Evolutionary conservation across 64 coral and sea anemone genomes (phyloP).

Genomic region (Montipora cactus): DNA sequence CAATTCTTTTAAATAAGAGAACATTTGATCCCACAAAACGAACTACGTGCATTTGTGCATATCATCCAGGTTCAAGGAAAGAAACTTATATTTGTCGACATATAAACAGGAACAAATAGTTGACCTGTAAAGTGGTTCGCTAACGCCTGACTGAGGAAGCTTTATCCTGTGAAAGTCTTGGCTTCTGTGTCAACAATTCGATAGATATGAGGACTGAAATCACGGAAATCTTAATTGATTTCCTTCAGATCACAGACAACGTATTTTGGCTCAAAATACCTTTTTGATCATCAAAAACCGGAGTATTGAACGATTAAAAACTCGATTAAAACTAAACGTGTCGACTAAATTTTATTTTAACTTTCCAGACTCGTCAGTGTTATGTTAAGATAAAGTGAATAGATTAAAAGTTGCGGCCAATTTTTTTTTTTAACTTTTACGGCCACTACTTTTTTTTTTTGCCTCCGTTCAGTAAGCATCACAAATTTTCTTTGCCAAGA

Average conservation of each 20-base stretch:
- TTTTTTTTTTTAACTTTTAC: no score
- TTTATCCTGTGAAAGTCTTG: background rate
- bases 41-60: background rate
- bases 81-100: background rate
- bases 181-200: constrained; percentile 13
- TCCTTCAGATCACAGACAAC: constrained; percentile 7
- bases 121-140: background rate
- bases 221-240: constrained; percentile 31
- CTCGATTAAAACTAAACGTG: constrained; percentile 42
- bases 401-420: no score
- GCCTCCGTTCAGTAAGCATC: no score
- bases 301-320: constrained; percentile 41
- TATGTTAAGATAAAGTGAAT: background rate
- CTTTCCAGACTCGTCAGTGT: background rate
- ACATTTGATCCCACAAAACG: background rate
- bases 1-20: constrained; percentile 6
- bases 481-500: background rate
- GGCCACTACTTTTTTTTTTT: no score
- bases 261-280: background rate
- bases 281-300: constrained; percentile 12
- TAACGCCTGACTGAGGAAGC: no score
- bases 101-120: background rate
- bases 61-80: background rate
- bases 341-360: background rate
- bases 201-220: constrained; percentile 8